phyloP scores from a whole-genome alignment of 2,113 vertebrate species.

The Axis porcinus region DNA sequence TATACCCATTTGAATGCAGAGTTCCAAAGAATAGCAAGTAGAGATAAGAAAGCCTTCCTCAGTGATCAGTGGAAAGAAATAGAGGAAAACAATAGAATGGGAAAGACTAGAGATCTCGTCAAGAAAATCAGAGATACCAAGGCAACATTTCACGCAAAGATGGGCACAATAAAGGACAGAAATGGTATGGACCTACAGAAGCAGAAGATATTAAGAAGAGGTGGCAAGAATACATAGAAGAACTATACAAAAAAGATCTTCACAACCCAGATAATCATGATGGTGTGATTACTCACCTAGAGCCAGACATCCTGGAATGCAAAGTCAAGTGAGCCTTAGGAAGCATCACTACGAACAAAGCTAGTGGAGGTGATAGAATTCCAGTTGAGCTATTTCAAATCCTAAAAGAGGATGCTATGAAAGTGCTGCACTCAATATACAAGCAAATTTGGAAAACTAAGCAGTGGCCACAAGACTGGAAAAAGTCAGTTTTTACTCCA shows the following conservation, averaged over 20 bases:
- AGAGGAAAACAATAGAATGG: background rate
- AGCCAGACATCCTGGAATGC: background rate
- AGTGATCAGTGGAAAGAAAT: background rate
- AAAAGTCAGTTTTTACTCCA: background rate
- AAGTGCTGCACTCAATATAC: background rate
- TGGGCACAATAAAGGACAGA: background rate
- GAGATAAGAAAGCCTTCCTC: background rate
- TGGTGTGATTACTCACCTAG: background rate
- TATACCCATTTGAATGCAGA: background rate
- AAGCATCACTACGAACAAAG: background rate
- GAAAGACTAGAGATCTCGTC: background rate
- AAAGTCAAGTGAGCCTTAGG: background rate
- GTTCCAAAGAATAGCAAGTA: background rate
- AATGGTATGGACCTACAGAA: background rate
- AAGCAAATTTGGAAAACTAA: background rate
- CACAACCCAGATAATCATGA: fast-evolving
- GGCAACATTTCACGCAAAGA: background rate
- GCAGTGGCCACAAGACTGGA: background rate
- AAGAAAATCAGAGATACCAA: background rate
- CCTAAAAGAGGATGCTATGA: background rate
- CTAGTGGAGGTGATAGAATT: background rate
- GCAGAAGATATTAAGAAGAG: background rate
- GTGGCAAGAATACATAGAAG: background rate
- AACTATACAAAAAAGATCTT: background rate
- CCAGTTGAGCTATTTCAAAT: background rate